phyloP scores from a whole-genome alignment of 37 sponge, comb jelly and placozoan genomes.

The Petrosia ficiformis region DNA sequence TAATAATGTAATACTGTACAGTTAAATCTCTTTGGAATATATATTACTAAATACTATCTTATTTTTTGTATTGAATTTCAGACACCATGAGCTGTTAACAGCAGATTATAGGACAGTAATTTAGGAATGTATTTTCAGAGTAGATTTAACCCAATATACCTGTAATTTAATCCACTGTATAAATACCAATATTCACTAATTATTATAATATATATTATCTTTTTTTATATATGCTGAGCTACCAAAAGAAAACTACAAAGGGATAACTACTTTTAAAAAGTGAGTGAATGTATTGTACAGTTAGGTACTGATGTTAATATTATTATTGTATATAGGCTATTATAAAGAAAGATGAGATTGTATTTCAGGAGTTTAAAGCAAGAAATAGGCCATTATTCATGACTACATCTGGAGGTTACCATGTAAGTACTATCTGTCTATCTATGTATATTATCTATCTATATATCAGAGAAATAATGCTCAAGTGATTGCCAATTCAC shows the following conservation, averaged over 20 bases:
- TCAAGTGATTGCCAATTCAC: constrained; percentile 76
- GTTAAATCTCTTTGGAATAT: no score
- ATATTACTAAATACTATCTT: no score
- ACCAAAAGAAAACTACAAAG: constrained; percentile 68
- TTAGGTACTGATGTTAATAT: neutral
- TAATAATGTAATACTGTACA: no score
- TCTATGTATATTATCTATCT: constrained; percentile 3
- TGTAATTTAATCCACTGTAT: no score
- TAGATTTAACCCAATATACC: no score
- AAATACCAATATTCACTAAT: no score
- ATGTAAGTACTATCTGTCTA: constrained; percentile 32
- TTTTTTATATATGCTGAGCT: constrained; percentile 66
- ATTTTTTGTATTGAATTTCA: no score
- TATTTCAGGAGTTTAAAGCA: constrained; percentile 47
- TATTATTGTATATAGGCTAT: constrained; percentile 53
- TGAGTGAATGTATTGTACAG: constrained; percentile 25
- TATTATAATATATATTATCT: no score
- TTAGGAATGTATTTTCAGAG: no score
- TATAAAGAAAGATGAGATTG: constrained; percentile 70
- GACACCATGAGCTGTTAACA: no score
- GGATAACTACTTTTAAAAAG: constrained; percentile 71
- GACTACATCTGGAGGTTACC: constrained; percentile 91
- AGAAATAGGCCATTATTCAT: constrained; percentile 84
- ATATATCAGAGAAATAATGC: constrained; percentile 69
- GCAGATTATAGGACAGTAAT: no score